Evolutionary conservation across 2,797 vertebrate genomes (phyloP), one percentile per base, ranked within the genome.

Genomic region (Acanthurus tractus): DNA sequence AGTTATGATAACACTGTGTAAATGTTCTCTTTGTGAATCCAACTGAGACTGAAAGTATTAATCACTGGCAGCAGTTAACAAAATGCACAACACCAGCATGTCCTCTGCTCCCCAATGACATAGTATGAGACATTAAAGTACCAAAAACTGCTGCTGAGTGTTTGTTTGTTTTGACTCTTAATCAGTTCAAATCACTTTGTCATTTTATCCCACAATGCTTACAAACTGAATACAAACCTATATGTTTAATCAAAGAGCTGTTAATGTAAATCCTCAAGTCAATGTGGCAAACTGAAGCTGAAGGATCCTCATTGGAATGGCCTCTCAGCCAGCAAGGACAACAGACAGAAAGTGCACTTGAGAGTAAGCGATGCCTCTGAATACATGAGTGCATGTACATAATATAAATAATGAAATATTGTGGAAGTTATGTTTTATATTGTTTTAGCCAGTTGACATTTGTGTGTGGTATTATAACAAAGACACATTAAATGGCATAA

Each of bases 391-490:
- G 89, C 82, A 87, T 95, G 92, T 94, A 93, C 76, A 93, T 94
- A 94, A 92, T 95, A 95, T 94, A 95, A 94, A 95, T 94, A 94
- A 84, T 52, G 80, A 82, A 55, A 86, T 88, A 84, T 70, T 83
- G 92, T 94, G 89, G 89, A 92, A 87, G 89, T 90, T 92, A 90
- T 93, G 91, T 95, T 95, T 94, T 94, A 93, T 95, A 94, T 94
- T 93, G 92, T 94, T 94, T 94, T 94, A 94, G 93, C 91, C 89
- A 92, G 88, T 93, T 87, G 88, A 91, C 92, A 91, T 91, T 89
- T 93, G 88, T 94, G 88, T 91, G 93, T 93, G 92, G 81, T 93
- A 88, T 93, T 91, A 90, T 83, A 87, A 92, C 74, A 86, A 87
- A 90, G 79, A 93, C 86, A 91, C 86, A 88, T 86, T 85, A 89